A percentile compares a stretch with the other conserved stretches of the same genome.
These are phyloP conservation scores for Archivesica marissinica DNA, from an alignment of 1,140 invertebrate genomes.

Conservation along the genomic window DNA sequence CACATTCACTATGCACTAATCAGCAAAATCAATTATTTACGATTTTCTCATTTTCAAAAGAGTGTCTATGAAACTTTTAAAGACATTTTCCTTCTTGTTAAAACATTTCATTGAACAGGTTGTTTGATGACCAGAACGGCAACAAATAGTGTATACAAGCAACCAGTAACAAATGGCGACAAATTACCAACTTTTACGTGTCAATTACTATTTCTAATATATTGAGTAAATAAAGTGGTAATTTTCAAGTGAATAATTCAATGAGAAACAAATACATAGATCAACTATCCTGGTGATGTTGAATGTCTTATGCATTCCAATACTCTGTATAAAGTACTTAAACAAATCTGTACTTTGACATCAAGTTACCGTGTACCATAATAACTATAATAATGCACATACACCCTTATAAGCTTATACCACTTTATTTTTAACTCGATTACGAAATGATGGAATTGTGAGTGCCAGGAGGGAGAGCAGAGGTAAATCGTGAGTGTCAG, in stretches of 20 bases:
- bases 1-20: background rate
- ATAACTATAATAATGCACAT: too few species aligned
- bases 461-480: too few species aligned
- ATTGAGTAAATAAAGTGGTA: conserved; percentile 9
- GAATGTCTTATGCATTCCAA: background rate
- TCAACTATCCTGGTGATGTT: background rate
- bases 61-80: conserved; percentile 6
- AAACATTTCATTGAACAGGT: too few species aligned
- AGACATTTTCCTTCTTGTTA: background rate
- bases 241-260: conserved; percentile 18
- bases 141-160: background rate
- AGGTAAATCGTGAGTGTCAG: too few species aligned
- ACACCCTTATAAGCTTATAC: too few species aligned
- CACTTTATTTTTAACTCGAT: too few species aligned
- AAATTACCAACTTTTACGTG: background rate
- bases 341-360: too few species aligned
- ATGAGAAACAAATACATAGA: background rate
- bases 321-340: too few species aligned
- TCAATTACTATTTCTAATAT: conserved; percentile 3
- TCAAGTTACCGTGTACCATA: too few species aligned
- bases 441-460: too few species aligned
- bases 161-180: background rate
- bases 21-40: conserved; percentile 33
- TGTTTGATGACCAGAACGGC: background rate
- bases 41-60: conserved; percentile 5